phyloP scores from a whole-genome alignment of 2,888 invertebrate genomes.

The Leptinotarsa peninsularis region DNA sequence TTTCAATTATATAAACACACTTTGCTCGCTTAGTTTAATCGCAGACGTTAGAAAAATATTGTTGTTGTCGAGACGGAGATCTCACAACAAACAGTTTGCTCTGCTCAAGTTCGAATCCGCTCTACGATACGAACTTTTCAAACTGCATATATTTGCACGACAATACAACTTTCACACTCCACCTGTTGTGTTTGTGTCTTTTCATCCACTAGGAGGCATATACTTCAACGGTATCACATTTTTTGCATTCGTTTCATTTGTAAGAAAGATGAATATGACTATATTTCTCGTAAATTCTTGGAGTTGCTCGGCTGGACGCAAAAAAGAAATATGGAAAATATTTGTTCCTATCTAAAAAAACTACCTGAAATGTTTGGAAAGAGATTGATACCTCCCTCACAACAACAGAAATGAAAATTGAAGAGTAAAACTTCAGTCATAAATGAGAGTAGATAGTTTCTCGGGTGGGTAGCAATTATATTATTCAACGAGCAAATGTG shows the following conservation, averaged over 20 bases:
- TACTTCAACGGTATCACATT: neutral
- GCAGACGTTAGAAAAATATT: no score
- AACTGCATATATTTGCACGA: neutral
- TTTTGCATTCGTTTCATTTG: conserved; percentile 6
- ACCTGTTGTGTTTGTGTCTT: neutral
- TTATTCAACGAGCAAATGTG: no score
- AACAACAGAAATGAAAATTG: no score
- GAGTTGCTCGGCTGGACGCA: neutral
- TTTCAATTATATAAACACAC: no score
- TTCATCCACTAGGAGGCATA: neutral
- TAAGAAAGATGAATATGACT: neutral
- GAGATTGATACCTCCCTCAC: neutral
- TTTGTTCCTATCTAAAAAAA: neutral
- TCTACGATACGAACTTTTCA: neutral
- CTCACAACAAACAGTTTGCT: neutral
- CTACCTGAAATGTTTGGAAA: neutral
- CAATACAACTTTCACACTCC: neutral
- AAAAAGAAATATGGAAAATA: neutral
- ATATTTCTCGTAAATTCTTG: conserved; percentile 7
- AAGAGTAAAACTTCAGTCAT: no score
- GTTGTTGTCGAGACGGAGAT: no score
- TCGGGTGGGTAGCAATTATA: no score
- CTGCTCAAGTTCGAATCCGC: neutral
- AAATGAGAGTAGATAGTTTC: no score
- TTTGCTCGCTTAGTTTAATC: no score